phyloP scores from a whole-genome alignment of 2,113 vertebrate genomes.

The Perca flavescens region DNA sequence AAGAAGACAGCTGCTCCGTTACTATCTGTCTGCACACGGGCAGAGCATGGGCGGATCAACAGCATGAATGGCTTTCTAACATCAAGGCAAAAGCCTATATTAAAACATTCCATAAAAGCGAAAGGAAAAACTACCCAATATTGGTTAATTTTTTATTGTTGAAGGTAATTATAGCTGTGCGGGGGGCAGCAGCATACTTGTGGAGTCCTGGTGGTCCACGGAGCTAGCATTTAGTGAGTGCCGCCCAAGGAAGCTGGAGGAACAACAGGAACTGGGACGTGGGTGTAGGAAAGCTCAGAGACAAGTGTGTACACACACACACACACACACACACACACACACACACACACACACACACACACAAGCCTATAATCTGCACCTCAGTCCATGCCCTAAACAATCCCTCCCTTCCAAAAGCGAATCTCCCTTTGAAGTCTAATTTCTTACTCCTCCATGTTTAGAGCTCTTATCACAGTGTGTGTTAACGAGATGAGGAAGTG shows the following conservation, averaged over 20 bases:
- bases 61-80: conserved; percentile 40
- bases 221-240: conserved; percentile 67
- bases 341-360: conserved; percentile 39
- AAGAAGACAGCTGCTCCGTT: conserved; percentile 24
- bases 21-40: neutral
- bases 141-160: conserved; percentile 75
- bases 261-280: conserved; percentile 65
- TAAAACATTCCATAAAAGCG: conserved; percentile 61
- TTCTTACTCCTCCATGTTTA: conserved; percentile 9
- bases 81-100: conserved; percentile 64
- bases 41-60: conserved; percentile 48
- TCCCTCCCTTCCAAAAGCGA: conserved; percentile 27
- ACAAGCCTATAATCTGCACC: conserved; percentile 68
- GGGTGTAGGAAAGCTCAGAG: conserved; percentile 61
- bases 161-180: conserved; percentile 76
- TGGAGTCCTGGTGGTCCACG: conserved; percentile 64
- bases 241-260: conserved; percentile 64
- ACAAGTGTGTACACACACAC: conserved; percentile 61
- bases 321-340: conserved; percentile 24
- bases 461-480: conserved; percentile 19
- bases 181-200: conserved; percentile 66
- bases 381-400: conserved; percentile 73
- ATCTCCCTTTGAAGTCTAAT: conserved; percentile 34
- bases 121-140: conserved; percentile 63
- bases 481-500: conserved; percentile 3